Conservation (phyloP, 30 jellyfish, hydroid and myxozoan genomes). For the Pseudorhiza aurosa region DNA sequence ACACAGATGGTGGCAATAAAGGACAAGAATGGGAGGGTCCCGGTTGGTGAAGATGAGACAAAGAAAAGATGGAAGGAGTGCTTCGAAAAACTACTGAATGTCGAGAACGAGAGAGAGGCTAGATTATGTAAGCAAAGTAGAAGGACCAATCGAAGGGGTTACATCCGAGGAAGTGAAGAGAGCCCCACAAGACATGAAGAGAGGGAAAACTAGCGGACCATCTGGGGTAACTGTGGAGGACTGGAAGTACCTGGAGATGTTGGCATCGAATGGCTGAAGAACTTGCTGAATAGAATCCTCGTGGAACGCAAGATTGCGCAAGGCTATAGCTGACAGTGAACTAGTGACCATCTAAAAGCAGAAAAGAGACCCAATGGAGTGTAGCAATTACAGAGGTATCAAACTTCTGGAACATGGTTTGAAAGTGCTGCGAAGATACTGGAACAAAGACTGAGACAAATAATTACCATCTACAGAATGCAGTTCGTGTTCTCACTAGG, state of each 20-base stretch:
- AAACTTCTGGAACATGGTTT: slow-evolving; percentile 25
- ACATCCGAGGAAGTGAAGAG: not conserved
- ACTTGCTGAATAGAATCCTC: no score
- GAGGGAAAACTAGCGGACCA: slow-evolving; percentile 26
- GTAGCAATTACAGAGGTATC: not conserved
- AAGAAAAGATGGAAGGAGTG: not conserved
- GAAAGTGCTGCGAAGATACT: slow-evolving; percentile 14
- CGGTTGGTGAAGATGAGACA: not conserved
- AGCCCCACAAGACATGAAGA: slow-evolving; percentile 10
- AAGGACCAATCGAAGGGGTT: not conserved
- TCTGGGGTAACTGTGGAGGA: slow-evolving; percentile 5
- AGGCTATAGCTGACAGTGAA: no score
- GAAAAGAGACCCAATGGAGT: slow-evolving; percentile 2
- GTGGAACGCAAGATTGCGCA: no score
- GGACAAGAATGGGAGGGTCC: slow-evolving; percentile 2
- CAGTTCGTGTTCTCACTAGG: slow-evolving; percentile 37
- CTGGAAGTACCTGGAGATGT: no score
- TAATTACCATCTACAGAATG: not conserved
- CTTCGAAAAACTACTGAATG: slow-evolving; percentile 5
- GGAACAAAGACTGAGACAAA: not conserved
- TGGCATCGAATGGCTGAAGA: not conserved
- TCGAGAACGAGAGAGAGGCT: slow-evolving; percentile 3
- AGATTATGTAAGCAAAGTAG: not conserved
- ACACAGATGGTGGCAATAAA: no score
- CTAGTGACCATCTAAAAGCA: slow-evolving; percentile 1